A percentile compares a stretch with the other conserved stretches of the same genome.
These are phyloP conservation scores for Micromys minutus DNA, from an alignment of 2,113 vertebrate species.

Conservation along the genomic window DNA sequence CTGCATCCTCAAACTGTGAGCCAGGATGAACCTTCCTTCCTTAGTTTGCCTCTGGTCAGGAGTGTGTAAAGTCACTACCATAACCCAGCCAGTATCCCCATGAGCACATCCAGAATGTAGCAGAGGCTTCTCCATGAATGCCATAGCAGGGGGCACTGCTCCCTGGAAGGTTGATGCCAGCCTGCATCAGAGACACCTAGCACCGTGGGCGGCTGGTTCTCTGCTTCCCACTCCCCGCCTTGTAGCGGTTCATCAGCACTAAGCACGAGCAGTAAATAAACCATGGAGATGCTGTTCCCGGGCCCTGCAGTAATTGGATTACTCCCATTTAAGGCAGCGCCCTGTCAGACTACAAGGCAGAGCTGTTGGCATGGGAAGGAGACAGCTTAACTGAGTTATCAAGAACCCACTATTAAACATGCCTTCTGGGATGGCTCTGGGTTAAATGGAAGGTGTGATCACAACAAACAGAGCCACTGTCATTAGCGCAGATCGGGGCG, in stretches of 20 bases:
- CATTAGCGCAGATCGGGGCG: not conserved
- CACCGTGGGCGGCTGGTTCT: rapidly evolving
- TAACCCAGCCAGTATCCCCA: too few species aligned
- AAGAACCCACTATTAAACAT: not conserved
- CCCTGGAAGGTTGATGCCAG: rapidly evolving
- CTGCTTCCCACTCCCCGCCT: not conserved
- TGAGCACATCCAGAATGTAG: too few species aligned
- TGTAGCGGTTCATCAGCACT: not conserved
- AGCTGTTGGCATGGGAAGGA: not conserved
- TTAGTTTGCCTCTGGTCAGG: not conserved
- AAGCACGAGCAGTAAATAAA: not conserved
- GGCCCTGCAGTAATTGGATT: conserved; percentile 52
- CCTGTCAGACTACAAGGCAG: not conserved
- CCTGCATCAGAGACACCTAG: not conserved
- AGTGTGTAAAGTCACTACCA: not conserved
- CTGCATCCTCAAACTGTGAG: not conserved
- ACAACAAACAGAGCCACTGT: not conserved
- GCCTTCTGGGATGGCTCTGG: conserved; percentile 4
- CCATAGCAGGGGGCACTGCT: not conserved
- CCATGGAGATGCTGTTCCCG: not conserved
- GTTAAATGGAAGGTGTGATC: conserved; percentile 3
- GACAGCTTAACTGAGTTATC: not conserved
- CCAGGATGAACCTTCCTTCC: not conserved
- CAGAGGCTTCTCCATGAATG: too few species aligned
- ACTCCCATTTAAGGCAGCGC: not conserved